Evolutionary conservation across 2,113 vertebrate genomes (phyloP).

Genomic region (Hippocampus guttulatus): DNA sequence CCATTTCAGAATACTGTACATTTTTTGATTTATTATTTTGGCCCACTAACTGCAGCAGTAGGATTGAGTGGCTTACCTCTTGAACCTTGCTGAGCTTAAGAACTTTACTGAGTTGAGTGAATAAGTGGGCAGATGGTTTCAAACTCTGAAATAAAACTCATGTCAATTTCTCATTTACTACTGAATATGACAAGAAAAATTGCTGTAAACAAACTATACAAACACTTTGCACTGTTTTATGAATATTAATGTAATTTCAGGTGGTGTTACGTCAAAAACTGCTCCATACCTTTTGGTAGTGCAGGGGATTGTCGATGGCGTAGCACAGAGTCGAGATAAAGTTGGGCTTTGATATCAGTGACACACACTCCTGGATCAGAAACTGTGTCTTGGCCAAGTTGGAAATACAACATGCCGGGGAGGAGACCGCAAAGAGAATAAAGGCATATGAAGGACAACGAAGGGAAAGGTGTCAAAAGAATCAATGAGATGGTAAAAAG

Average conservation of each 20-base stretch:
- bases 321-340: constrained; percentile 99
- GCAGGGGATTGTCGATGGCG: constrained; percentile 98
- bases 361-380: constrained; percentile 99
- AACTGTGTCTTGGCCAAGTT: constrained; percentile 88
- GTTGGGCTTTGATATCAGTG: constrained; percentile 98
- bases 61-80: constrained; percentile 75
- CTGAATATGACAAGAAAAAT: not conserved
- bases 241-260: not conserved
- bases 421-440: constrained; percentile 24
- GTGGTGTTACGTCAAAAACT: not conserved
- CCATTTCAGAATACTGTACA: not conserved
- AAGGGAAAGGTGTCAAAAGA: constrained; percentile 7
- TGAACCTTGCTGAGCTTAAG: constrained; percentile 99
- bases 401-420: constrained; percentile 22
- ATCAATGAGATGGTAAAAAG: not conserved
- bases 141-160: constrained; percentile 83
- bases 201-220: not conserved
- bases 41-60: not conserved
- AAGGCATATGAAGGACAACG: constrained; percentile 36
- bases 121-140: constrained; percentile 94
- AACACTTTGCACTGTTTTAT: not conserved
- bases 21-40: not conserved
- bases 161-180: not conserved
- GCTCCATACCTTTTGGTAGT: constrained; percentile 95
- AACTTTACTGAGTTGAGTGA: constrained; percentile 99